Evolutionary conservation across 2,113 vertebrate genomes (phyloP).

Genomic region (Hyaena hyaena): DNA sequence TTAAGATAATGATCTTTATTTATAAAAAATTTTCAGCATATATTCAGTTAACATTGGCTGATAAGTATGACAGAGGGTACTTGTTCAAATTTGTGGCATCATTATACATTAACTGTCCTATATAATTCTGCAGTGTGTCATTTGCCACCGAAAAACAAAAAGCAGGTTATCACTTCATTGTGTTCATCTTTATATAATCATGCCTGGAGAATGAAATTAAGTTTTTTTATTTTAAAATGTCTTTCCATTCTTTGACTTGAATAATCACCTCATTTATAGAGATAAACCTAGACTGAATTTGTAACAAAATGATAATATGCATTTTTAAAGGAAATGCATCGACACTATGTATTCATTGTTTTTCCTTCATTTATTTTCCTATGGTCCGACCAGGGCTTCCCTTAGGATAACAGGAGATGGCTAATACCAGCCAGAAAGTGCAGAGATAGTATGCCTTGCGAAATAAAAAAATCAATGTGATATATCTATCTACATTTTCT

Average conservation of each 20-base stretch:
- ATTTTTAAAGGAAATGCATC: neutral
- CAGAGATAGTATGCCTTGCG: conserved; percentile 47
- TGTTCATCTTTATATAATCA: neutral
- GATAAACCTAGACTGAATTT: neutral
- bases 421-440: conserved; percentile 52
- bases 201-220: neutral
- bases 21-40: neutral
- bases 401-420: neutral
- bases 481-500: conserved; percentile 66
- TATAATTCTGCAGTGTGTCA: neutral
- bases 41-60: neutral
- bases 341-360: neutral
- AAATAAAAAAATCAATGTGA: conserved; percentile 47
- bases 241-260: neutral
- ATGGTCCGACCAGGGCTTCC: neutral
- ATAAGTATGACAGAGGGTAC: neutral
- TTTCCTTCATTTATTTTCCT: conserved; percentile 37
- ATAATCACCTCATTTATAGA: neutral
- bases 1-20: neutral
- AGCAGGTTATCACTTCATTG: neutral
- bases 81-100: neutral
- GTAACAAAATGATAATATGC: neutral
- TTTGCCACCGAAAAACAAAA: neutral
- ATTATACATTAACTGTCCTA: neutral
- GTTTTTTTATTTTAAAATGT: neutral